Percentiles rank a stretch among this genome's conserved stretches.
These are phyloP conservation scores for Myrmophylax atrothorax DNA, from an alignment of 2,113 vertebrate species.

Conservation along the genomic window DNA sequence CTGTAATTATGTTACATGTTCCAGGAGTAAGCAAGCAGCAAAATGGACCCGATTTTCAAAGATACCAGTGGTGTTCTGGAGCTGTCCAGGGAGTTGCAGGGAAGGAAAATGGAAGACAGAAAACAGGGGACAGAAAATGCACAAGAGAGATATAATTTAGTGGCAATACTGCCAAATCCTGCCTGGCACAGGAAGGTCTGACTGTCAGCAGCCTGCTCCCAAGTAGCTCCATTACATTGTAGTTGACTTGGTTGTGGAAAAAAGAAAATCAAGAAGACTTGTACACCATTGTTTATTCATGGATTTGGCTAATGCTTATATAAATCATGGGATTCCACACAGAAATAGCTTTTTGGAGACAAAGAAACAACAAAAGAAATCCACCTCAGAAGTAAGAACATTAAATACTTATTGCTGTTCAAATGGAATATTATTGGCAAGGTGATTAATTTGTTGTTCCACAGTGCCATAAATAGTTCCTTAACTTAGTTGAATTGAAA, in stretches of 20 bases:
- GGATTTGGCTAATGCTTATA: not conserved
- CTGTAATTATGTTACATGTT: not conserved
- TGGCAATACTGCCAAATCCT: not conserved
- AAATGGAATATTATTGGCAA: not conserved
- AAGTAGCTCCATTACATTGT: not conserved
- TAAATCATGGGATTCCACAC: not conserved
- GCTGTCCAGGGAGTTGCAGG: not conserved
- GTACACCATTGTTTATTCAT: not conserved
- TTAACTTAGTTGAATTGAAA: conserved; percentile 15
- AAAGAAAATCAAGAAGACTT: not conserved
- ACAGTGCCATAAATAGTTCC: conserved; percentile 14
- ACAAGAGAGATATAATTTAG: not conserved
- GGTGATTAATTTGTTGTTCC: conserved; percentile 37
- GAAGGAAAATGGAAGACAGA: not conserved
- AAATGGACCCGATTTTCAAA: not conserved
- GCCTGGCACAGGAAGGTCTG: not conserved
- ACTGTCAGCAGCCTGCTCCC: not conserved
- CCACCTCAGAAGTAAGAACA: not conserved
- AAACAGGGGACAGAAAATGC: not conserved
- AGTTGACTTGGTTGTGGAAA: not conserved
- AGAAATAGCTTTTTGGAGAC: not conserved
- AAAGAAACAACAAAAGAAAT: not conserved
- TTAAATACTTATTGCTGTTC: not conserved
- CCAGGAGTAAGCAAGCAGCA: not conserved
- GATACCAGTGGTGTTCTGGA: not conserved